Base-by-base conservation (phyloP, 2,113 vertebrate species). In the Corythornis madagascariensis region DNA sequence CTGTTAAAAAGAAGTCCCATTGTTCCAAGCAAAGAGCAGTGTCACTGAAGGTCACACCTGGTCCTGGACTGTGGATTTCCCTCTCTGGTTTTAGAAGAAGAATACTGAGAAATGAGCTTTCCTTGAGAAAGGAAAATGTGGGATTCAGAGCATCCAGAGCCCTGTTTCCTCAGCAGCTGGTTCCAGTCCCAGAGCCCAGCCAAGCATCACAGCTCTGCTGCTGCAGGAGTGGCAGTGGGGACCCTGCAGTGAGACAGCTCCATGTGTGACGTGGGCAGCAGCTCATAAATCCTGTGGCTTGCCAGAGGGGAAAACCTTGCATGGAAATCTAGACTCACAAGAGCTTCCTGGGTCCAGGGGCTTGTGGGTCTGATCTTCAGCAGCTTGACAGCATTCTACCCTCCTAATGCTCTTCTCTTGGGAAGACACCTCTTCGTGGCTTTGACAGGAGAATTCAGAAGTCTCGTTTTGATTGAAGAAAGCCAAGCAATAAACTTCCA, bases 291-390 rank as follows among this genome's bases (percentile, higher is more conserved):
- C 82, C 64, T 63, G 12, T 16, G 0, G 48, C 78, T 92, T 95
- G 73, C 93, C 90, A 56, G 61, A 83, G 48, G 35, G 88, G 3
- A 94, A 95, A 93, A 92, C 83, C 76, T 69, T 72, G 16, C 50
- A 18, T 52, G 74, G 90, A 94, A 90, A 93, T 94, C 90, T 75
- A 75, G 53, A 90, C 77, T 53, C 65, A 90, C 83, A 88, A 93
- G 57, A 69, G n/a, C 53, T 86, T 94, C 40, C 53, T 88, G 80
- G 31, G 61, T 84, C 16, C 11, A 69, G 40, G 24, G 57, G 11
- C 69, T 78, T 60, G 40, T 56, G 50, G 72, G 69, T 95, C 61
- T 78, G 55, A 42, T 38, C 29, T 91, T 83, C 33, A 78, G 8
- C 56, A 83, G 24, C 69, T 89, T 92, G 57, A 61, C 69, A 81